A percentile compares a stretch with the other conserved stretches of the same genome.
Evolutionary conservation across 37 sponge, comb jelly and placozoan species (phyloP).

Genomic region (Axinella damicornis): DNA sequence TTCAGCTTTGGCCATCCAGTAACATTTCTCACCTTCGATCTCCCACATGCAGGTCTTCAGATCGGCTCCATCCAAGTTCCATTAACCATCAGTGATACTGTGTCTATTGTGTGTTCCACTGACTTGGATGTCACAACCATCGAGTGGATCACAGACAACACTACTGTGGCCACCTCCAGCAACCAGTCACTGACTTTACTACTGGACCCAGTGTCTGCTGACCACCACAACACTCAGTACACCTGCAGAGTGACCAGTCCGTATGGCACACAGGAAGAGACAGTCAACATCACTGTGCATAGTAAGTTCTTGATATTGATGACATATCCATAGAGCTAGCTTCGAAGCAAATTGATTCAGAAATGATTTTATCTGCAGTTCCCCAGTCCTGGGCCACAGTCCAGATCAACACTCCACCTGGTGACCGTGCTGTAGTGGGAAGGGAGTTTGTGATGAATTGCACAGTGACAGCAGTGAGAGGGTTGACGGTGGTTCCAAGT

Average conservation of each 20-base stretch:
- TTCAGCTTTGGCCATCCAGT: too few relatives aligned
- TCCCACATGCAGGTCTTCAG: too few relatives aligned
- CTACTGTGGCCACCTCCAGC: too few relatives aligned
- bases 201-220: neutral
- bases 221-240: neutral
- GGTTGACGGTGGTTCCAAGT: neutral
- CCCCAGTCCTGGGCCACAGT: conserved; percentile 11
- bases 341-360: too few relatives aligned
- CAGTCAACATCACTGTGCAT: neutral
- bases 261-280: conserved; percentile 7
- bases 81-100: too few relatives aligned
- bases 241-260: neutral
- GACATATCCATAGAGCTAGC: neutral
- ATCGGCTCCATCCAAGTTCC: too few relatives aligned
- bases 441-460: neutral
- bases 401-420: neutral
- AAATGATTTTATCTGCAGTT: neutral
- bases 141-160: too few relatives aligned
- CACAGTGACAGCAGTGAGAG: neutral
- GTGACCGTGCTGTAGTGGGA: neutral
- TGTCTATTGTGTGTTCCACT: too few relatives aligned
- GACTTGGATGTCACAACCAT: too few relatives aligned
- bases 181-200: too few relatives aligned
- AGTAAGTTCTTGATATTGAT: neutral
- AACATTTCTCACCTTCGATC: too few relatives aligned